A percentile compares a stretch with the other conserved stretches of the same genome.
These are phyloP conservation scores for Drosophila bipectinata DNA, from an alignment of 1,140 invertebrate genomes.

Conservation along the genomic window DNA sequence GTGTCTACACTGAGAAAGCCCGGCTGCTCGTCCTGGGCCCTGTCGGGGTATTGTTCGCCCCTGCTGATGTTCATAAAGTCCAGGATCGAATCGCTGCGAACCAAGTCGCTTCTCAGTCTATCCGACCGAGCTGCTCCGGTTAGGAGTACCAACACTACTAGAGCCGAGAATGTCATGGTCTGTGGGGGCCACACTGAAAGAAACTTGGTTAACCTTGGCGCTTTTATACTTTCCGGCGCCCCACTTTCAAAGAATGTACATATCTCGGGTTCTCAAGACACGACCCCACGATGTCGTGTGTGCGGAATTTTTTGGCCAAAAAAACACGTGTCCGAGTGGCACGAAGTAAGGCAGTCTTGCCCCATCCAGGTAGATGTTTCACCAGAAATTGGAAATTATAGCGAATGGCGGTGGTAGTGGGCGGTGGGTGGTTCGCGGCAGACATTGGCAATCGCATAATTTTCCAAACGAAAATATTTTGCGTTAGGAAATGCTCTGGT, in stretches of 20 bases:
- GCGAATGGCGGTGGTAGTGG: background rate
- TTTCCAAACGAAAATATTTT: slow-evolving; percentile 47
- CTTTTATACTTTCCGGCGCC: slow-evolving; percentile 21
- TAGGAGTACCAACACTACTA: background rate
- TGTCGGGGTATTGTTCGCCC: too few species aligned
- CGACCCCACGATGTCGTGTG: slow-evolving; percentile 7
- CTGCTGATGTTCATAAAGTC: background rate
- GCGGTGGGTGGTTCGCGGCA: background rate
- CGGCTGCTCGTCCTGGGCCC: background rate
- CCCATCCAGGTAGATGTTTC: slow-evolving; percentile 19
- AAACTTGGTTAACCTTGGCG: background rate
- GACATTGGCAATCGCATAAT: slow-evolving; percentile 39
- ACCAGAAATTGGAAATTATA: background rate
- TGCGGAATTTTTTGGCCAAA: background rate
- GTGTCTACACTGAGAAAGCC: background rate
- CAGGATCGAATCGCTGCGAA: background rate
- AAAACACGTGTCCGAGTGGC: slow-evolving; percentile 1
- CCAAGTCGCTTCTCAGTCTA: background rate
- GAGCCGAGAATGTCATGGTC: slow-evolving; percentile 20
- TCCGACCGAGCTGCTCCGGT: too few species aligned
- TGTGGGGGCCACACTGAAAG: slow-evolving; percentile 4
- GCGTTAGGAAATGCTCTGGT: slow-evolving; percentile 63
- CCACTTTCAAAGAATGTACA: background rate
- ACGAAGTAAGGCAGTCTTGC: slow-evolving; percentile 20
- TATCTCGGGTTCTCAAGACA: too few species aligned